Evolutionary conservation across 2,113 vertebrate genomes (phyloP).

Genomic region (Oncorhynchus nerka): DNA sequence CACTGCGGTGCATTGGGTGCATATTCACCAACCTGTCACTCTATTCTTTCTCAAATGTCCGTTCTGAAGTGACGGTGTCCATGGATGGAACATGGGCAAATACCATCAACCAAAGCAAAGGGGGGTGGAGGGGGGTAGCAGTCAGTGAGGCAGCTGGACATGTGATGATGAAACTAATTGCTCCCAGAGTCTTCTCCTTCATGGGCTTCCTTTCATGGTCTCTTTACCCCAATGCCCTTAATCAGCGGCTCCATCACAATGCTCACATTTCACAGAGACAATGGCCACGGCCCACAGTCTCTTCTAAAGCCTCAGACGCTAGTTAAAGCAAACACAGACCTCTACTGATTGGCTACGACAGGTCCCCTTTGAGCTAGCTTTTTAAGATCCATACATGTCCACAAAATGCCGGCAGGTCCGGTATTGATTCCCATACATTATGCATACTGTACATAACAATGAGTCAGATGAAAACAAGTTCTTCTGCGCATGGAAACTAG

Average conservation of each 20-base stretch:
- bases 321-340: slow-evolving; percentile 50
- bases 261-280: slow-evolving; percentile 45
- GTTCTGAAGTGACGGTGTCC: slow-evolving; percentile 34
- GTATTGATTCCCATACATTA: slow-evolving; percentile 58
- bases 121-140: background rate
- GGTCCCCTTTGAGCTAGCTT: slow-evolving; percentile 45
- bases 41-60: slow-evolving; percentile 47
- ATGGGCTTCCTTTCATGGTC: slow-evolving; percentile 51
- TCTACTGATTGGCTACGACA: slow-evolving; percentile 61
- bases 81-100: background rate
- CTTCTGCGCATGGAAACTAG: slow-evolving; percentile 14
- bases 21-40: slow-evolving; percentile 42
- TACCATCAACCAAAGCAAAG: background rate
- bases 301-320: slow-evolving; percentile 31
- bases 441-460: slow-evolving; percentile 42
- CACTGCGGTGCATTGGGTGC: slow-evolving; percentile 48
- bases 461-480: slow-evolving; percentile 24
- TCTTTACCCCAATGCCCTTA: slow-evolving; percentile 40
- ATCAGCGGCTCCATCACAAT: slow-evolving; percentile 61
- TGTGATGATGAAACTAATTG: slow-evolving; percentile 16
- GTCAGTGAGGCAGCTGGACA: background rate
- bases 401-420: slow-evolving; percentile 35
- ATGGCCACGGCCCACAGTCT: slow-evolving; percentile 25
- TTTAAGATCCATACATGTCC: slow-evolving; percentile 39
- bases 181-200: slow-evolving; percentile 33